Percentiles rank a stretch among this genome's conserved stretches.
Evolutionary conservation across 2,797 vertebrate genomes (phyloP).

Genomic region (Holocentrus rufus): DNA sequence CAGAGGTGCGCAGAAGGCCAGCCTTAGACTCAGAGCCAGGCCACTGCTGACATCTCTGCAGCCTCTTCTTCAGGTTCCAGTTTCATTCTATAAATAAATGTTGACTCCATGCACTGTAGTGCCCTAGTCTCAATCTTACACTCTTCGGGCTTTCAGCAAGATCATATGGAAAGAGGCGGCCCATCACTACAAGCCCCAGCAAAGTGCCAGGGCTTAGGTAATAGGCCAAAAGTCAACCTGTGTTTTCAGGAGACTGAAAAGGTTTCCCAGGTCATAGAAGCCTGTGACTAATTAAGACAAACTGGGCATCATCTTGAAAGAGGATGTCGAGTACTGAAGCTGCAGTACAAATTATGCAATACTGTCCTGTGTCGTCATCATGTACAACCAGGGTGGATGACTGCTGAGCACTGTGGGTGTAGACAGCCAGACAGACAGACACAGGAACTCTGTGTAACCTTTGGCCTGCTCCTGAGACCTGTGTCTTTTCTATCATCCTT

Average conservation of each 20-base stretch:
- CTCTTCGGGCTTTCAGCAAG: conserved; percentile 50
- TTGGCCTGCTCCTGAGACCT: conserved; percentile 41
- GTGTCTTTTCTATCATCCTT: conserved; percentile 35
- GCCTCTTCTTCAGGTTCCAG: conserved; percentile 75
- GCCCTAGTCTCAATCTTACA: conserved; percentile 45
- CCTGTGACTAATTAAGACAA: conserved; percentile 36
- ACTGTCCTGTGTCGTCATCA: conserved; percentile 6
- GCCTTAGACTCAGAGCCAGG: conserved; percentile 60
- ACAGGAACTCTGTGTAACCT: conserved; percentile 44
- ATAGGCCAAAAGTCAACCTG: conserved; percentile 67
- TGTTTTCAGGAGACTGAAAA: conserved; percentile 56
- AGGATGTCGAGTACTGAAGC: conserved; percentile 34
- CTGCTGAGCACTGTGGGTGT: background rate
- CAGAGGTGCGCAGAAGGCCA: conserved; percentile 53
- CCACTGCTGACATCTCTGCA: conserved; percentile 69
- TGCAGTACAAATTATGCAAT: conserved; percentile 54
- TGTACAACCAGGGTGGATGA: conserved; percentile 4
- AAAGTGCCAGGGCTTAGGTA: conserved; percentile 59
- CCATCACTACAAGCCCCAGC: conserved; percentile 48
- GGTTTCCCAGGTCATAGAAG: conserved; percentile 31
- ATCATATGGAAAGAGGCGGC: conserved; percentile 56
- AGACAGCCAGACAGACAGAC: conserved; percentile 25
- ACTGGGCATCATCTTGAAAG: conserved; percentile 38
- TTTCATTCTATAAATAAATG: conserved; percentile 83
- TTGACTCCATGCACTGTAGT: conserved; percentile 56